These are phyloP conservation scores for Labeo calbasu DNA, from an alignment of 2,797 vertebrate genomes.

Conservation along the genomic window DNA sequence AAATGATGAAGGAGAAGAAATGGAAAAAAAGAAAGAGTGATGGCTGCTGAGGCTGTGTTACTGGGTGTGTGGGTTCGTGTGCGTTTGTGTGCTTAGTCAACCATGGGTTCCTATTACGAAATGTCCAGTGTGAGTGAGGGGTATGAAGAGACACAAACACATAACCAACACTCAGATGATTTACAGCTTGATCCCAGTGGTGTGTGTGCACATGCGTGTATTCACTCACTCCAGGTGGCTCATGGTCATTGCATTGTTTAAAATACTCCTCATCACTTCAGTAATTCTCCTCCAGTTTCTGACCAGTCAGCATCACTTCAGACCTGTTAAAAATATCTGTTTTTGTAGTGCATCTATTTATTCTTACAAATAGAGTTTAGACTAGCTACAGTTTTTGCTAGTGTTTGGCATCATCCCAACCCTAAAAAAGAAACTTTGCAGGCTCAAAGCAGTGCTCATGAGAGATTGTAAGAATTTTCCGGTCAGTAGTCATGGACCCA, in stretches of 20 bases:
- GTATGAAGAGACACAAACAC: not conserved
- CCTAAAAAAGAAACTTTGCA: not conserved
- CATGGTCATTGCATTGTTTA: not conserved
- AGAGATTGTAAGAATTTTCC: conserved; percentile 17
- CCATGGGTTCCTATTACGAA: conserved; percentile 37
- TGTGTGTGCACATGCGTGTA: not conserved
- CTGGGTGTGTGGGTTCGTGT: conserved; percentile 8
- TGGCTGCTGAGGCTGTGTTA: conserved; percentile 42
- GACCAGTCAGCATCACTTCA: not conserved
- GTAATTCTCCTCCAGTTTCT: conserved; percentile 8
- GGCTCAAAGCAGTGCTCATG: not conserved
- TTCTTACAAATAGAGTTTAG: not conserved
- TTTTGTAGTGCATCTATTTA: not conserved
- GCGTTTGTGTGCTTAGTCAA: conserved; percentile 29
- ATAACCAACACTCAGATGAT: not conserved
- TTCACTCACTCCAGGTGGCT: not conserved
- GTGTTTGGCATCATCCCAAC: not conserved
- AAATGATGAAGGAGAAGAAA: conserved; percentile 45
- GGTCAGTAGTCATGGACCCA: not conserved
- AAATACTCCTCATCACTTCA: conserved; percentile 1
- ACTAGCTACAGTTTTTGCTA: not conserved
- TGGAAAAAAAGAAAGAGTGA: conserved; percentile 31
- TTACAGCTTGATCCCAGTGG: not conserved
- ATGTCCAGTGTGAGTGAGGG: conserved; percentile 18
- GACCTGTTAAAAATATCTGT: not conserved